Percentiles rank a stretch among this genome's conserved stretches.
phyloP scores from a whole-genome alignment of 2,888 invertebrate genomes.

The Merodon equestris region DNA sequence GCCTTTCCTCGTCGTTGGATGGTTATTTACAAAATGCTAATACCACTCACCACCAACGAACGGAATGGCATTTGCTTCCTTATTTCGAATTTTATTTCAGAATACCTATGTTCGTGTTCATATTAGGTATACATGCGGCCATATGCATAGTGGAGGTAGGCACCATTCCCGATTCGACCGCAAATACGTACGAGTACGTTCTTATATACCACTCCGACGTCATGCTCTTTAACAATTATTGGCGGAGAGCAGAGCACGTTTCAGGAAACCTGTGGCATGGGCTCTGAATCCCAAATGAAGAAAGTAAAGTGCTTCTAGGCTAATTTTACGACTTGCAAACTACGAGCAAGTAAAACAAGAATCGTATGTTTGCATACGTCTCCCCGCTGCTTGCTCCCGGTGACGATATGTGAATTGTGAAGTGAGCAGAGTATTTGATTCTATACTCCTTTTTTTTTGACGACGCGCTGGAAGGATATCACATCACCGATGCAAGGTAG shows the following conservation, averaged over 20 bases:
- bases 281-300: not conserved
- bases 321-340: slow-evolving; percentile 9
- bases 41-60: slow-evolving; percentile 31
- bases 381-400: not conserved
- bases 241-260: not conserved
- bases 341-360: slow-evolving; percentile 19
- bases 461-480: not conserved
- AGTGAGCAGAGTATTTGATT: slow-evolving; percentile 20
- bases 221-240: not conserved
- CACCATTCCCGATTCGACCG: no score
- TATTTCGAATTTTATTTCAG: slow-evolving; percentile 47
- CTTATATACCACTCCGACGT: not conserved
- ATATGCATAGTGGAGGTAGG: not conserved
- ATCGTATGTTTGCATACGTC: not conserved
- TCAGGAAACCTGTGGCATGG: slow-evolving; percentile 6
- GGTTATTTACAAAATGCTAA: slow-evolving; percentile 42
- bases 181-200: no score
- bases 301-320: slow-evolving; percentile 18
- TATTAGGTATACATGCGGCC: not conserved
- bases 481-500: slow-evolving; percentile 6
- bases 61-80: slow-evolving; percentile 10
- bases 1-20: not conserved
- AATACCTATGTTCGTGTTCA: not conserved
- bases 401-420: slow-evolving; percentile 3
- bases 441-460: slow-evolving; percentile 7